Evolutionary conservation across 37 sponge, comb jelly and placozoan genomes (phyloP).

Genomic region (Agelas oroides): DNA sequence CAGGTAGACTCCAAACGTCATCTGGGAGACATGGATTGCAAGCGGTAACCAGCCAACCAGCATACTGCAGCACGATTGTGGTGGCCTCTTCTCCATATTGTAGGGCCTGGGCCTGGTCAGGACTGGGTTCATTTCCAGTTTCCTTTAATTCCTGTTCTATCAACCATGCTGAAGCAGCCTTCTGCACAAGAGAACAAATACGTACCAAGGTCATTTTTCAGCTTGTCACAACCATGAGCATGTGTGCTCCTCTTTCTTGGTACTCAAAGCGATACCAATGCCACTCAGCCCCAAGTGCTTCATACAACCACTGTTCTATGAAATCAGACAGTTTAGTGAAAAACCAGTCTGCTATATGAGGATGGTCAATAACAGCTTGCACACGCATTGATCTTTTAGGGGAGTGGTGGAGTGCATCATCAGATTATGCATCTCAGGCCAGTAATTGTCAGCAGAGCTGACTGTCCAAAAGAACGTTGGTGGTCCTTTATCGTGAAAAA

Average conservation of each 20-base stretch:
- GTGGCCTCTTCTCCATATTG: background rate
- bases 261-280: conserved; percentile 42
- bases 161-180: background rate
- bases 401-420: background rate
- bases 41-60: conserved; percentile 33
- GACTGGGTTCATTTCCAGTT: too few relatives aligned
- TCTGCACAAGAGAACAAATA: background rate
- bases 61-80: background rate
- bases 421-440: conserved; percentile 53
- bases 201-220: conserved; percentile 28
- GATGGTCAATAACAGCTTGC: conserved; percentile 6
- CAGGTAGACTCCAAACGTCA: background rate
- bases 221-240: conserved; percentile 33
- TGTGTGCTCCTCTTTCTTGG: conserved; percentile 46
- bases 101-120: too few relatives aligned
- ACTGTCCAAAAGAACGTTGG: conserved; percentile 50
- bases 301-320: background rate
- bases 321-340: conserved; percentile 13
- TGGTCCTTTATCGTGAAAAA: conserved; percentile 34
- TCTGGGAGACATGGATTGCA: conserved; percentile 5
- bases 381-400: background rate
- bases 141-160: background rate
- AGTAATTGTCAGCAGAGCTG: conserved; percentile 34
- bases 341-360: conserved; percentile 28
- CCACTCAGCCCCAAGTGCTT: conserved; percentile 1